Percentiles rank a stretch among this genome's conserved stretches.
phyloP scores from a whole-genome alignment of 2,797 vertebrate genomes.

The Pelodytes ibericus region DNA sequence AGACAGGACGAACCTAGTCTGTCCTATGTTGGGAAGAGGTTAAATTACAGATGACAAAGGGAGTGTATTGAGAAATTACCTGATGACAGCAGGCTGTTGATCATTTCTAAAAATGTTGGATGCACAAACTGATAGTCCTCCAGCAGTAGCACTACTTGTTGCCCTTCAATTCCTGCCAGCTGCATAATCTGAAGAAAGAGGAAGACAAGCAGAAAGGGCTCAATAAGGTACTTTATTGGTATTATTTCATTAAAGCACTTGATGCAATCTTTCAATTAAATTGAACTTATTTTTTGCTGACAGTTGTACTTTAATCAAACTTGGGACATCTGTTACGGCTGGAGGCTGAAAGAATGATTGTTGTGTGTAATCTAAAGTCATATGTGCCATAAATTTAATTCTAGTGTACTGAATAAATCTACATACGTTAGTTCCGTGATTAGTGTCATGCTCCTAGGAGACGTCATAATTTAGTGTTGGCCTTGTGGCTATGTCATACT shows the following conservation, averaged over 20 bases:
- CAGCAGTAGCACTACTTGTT: slow-evolving; percentile 88
- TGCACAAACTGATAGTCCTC: slow-evolving; percentile 96
- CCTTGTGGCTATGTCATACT: no score
- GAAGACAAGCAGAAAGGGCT: neutral
- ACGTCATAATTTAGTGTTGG: no score
- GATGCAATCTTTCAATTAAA: no score
- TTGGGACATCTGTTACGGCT: neutral
- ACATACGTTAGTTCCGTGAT: no score
- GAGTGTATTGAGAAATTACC: slow-evolving; percentile 67
- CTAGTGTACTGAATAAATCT: no score
- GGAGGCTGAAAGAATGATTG: neutral
- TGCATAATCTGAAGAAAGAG: slow-evolving; percentile 83
- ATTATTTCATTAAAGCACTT: no score
- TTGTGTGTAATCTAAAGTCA: neutral
- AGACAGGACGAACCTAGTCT: no score
- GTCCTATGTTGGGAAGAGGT: no score
- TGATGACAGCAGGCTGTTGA: slow-evolving; percentile 95
- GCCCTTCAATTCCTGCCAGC: slow-evolving; percentile 87
- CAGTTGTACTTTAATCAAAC: neutral
- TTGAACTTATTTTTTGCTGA: no score
- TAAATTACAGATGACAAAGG: neutral
- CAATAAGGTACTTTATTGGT: no score
- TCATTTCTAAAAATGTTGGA: slow-evolving; percentile 90
- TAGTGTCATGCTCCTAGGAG: no score
- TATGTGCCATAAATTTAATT: no score